These are phyloP conservation scores for Trachymyrmex septentrionalis DNA, from an alignment of 1,140 invertebrate genomes.

Conservation along the genomic window DNA sequence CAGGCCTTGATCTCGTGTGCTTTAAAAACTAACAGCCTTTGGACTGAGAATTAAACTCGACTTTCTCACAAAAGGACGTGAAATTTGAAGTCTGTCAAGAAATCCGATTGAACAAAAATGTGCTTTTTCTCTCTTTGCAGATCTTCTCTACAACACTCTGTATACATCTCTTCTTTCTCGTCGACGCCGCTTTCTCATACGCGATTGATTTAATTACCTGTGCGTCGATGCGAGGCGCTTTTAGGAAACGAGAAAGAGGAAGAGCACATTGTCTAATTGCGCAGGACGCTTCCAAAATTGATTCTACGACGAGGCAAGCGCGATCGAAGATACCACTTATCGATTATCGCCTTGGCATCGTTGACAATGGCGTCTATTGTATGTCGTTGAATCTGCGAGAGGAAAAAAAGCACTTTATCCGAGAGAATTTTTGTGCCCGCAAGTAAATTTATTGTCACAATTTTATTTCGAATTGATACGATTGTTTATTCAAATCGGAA, in stretches of 20 bases:
- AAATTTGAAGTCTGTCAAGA: not conserved
- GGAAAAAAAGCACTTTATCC: not conserved
- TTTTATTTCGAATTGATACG: not conserved
- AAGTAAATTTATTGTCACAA: not conserved
- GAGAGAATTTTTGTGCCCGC: not conserved
- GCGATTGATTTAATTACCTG: constrained; percentile 62
- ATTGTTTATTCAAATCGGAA: not conserved
- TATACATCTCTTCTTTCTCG: constrained; percentile 19
- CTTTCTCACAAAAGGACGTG: not conserved
- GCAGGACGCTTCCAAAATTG: not conserved
- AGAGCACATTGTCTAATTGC: not conserved
- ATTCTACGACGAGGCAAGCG: not conserved
- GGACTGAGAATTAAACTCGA: too few relatives aligned
- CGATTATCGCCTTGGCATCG: not conserved
- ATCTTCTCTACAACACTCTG: not conserved
- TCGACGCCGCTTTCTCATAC: constrained; percentile 58
- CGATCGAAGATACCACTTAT: constrained; percentile 4
- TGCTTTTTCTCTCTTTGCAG: not conserved
- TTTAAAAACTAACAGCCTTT: not conserved
- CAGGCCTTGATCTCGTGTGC: not conserved
- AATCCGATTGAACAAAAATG: not conserved
- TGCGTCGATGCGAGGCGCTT: constrained; percentile 64
- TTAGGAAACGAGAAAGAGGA: constrained; percentile 61
- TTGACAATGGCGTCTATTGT: not conserved
- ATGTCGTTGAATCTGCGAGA: not conserved